Base-by-base conservation (phyloP, 2,888 invertebrate genomes). In the Synanthedon tipuliformis region DNA sequence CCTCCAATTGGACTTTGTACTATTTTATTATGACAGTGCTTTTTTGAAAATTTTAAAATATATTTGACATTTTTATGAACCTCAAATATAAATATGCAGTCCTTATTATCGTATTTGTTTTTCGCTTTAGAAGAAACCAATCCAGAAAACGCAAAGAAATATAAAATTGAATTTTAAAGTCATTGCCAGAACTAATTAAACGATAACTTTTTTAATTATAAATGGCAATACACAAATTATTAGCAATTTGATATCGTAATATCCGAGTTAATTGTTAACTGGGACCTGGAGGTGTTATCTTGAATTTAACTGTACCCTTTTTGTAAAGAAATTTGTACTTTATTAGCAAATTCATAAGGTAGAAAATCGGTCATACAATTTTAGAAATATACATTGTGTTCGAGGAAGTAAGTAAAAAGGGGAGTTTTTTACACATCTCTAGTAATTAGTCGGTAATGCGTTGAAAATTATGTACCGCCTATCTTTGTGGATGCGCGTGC, bases 371-470 rank as follows among this genome's bases (percentile, higher is more conserved):
- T 34, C 34, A 10, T 0, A 34, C 10, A 34, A 10, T 45, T 45
- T 45, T 45, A 45, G 45, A 45, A 45, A 45, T 12, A 15, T n/a
- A 45, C n/a, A 8, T 15, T 16, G 12, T 49, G 16, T 23, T 12
- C 45, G 15, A 15, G 15, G 49, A 18, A 49, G 45, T n/a, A n/a
- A 8, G 15, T n/a, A 50, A 50, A 50, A 51, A 27, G 23, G 54
- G 53, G 50, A 55, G 56, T 62, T 65, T 67, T 67, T 66, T 54
- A 54, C 55, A 45, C 61, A 60, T 61, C 61, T 61, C 60, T 68
- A 61, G 69, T 76, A 78, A 81, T 78, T 77, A 77, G 71, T 71
- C 63, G 66, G 68, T 75, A 76, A 73, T 75, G 73, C 66, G 68
- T 71, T 64, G 74, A 72, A 76, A 79, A 75, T 74, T 69, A 65